These are phyloP conservation scores for Sebastiscus tertius DNA, from an alignment of 2,797 vertebrate genomes.

Conservation along the genomic window DNA sequence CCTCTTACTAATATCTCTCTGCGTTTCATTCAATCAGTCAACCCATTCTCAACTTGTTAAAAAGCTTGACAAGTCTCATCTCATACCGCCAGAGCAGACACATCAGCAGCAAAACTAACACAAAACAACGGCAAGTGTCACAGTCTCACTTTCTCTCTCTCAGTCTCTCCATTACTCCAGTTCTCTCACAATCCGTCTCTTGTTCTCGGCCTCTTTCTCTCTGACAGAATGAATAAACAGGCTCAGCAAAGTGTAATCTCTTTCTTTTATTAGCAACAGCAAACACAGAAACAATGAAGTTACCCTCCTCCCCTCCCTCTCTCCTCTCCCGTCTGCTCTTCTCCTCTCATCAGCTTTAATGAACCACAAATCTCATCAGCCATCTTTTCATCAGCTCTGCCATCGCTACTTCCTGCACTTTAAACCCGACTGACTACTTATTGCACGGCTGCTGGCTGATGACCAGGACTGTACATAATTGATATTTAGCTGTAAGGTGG, in stretches of 20 bases:
- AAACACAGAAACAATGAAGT: slow-evolving; percentile 76
- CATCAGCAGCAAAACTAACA: slow-evolving; percentile 50
- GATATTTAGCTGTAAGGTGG: slow-evolving; percentile 21
- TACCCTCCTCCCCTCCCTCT: slow-evolving; percentile 40
- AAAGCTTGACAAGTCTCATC: slow-evolving; percentile 39
- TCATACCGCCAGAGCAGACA: slow-evolving; percentile 34
- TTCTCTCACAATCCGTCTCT: slow-evolving; percentile 35
- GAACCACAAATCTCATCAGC: slow-evolving; percentile 76
- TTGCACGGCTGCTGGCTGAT: slow-evolving; percentile 7
- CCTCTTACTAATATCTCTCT: neutral
- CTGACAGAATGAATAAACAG: slow-evolving; percentile 67
- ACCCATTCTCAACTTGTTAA: slow-evolving; percentile 49
- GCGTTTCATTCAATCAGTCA: slow-evolving; percentile 22
- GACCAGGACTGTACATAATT: slow-evolving; percentile 21
- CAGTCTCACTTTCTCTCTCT: slow-evolving; percentile 41
- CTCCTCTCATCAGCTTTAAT: slow-evolving; percentile 75
- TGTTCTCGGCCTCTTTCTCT: slow-evolving; percentile 38
- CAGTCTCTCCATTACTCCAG: slow-evolving; percentile 34
- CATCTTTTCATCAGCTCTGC: slow-evolving; percentile 70
- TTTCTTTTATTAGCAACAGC: slow-evolving; percentile 78
- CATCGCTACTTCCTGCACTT: slow-evolving; percentile 53
- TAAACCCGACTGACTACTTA: slow-evolving; percentile 33
- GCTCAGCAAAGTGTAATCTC: slow-evolving; percentile 69
- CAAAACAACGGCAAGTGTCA: slow-evolving; percentile 40
- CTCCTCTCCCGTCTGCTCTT: slow-evolving; percentile 40